Base-by-base conservation (phyloP, 2,113 vertebrate genomes). In the Ammospiza nelsoni region DNA sequence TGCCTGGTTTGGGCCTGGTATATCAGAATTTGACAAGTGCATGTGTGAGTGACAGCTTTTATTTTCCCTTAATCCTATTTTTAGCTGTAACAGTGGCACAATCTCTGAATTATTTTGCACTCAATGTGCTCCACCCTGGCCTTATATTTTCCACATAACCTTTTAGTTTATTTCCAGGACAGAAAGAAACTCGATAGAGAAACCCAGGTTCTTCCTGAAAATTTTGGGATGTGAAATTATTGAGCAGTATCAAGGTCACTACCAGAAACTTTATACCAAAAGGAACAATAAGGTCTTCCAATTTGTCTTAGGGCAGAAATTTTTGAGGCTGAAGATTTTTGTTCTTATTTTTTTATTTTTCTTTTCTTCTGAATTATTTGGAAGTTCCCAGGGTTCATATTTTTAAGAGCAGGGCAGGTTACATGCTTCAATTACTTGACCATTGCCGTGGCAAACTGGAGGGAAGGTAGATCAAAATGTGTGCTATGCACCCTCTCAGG, bases 371-470 rank as follows among this genome's bases (percentile, higher is more conserved):
- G 21, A 9, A 29, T 48, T 28, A 6, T 72, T 75, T 75, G n/a
- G 15, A 85, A 35, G 11, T 27, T 83, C 15, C 16, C 15, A 31
- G 21, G 11, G 21, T 55, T 76, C 24, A 25, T 48, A 15, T 61
- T 69, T 92, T 49, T 44, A 39, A 69, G 63, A 88, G 3, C 17
- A 61, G 27, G 28, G 19, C 11, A 46, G 48, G 6, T 37, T 28
- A 28, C 0, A 0, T 72, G 13, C 28, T 51, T 43, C 0, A 1
- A 13, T 41, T 22, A 24, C 31, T 49, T 75, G 24, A 74, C 3
- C 14, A 37, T 11, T 15, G 24, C 9, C 46, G 18, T 6, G 49
- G 28, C 10, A 62, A 75, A 22, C 17, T 68, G 48, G 37, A 66
- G 39, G 31, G 66, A 57, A 84, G 31, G 37, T 29, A 74, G 21